phyloP scores from a whole-genome alignment of 2,113 vertebrate genomes.

The Stomatorhinus ivindoensis region DNA sequence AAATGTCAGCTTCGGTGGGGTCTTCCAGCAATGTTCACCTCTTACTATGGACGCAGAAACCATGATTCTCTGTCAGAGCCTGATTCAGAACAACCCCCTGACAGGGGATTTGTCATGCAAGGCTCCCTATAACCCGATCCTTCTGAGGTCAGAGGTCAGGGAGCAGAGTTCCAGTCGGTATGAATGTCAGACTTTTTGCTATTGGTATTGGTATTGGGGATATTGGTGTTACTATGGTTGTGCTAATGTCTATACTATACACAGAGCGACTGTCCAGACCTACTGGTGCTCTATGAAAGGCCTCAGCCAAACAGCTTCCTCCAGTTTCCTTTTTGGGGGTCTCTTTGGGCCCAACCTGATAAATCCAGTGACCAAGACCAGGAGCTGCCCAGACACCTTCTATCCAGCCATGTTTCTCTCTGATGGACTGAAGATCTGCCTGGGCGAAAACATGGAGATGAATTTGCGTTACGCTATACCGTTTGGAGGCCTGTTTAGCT shows the following conservation, averaged over 20 bases:
- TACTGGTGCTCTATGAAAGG: constrained; percentile 64
- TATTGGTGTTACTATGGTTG: constrained; percentile 60
- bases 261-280: constrained; percentile 56
- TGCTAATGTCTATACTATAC: constrained; percentile 58
- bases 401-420: constrained; percentile 59
- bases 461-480: constrained; percentile 55
- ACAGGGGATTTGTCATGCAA: constrained; percentile 69
- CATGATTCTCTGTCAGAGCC: constrained; percentile 47
- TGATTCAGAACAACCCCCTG: constrained; percentile 71
- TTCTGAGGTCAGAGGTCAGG: constrained; percentile 59
- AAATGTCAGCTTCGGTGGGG: constrained; percentile 81
- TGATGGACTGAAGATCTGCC: constrained; percentile 66
- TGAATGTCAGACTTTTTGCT: constrained; percentile 51
- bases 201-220: constrained; percentile 33
- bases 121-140: constrained; percentile 43
- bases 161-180: constrained; percentile 66
- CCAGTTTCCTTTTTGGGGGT: constrained; percentile 78
- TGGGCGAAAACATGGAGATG: constrained; percentile 68
- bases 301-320: background rate
- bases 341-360: constrained; percentile 57
- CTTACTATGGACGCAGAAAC: constrained; percentile 35
- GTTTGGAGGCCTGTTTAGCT: constrained; percentile 88
- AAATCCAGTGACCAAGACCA: constrained; percentile 70
- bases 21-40: constrained; percentile 65
- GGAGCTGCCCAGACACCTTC: constrained; percentile 63